Base-by-base conservation (phyloP, 1,140 invertebrate species). In the Drosophila bifasciata region DNA sequence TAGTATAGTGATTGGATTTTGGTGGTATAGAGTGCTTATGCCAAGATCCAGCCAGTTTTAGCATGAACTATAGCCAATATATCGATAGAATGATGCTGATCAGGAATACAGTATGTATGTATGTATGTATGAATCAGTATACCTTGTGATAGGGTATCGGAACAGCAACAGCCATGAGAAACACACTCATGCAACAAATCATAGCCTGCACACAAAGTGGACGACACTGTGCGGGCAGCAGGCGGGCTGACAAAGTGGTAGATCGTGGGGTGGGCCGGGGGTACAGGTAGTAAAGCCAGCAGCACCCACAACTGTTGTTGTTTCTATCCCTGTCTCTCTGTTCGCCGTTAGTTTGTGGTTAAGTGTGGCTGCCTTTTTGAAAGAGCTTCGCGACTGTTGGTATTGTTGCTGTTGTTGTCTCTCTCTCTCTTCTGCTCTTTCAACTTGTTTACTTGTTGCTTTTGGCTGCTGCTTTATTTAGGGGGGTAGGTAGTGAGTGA, bases 161-260 rank as follows among this genome's bases (percentile, higher is more conserved):
- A 13, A 36, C 25, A 69, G 66, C 49, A 36, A 51, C 28, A 70
- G 67, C 55, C 58, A 70, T 73, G 70, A 72, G 60, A 75, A 62
- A 51, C 59, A 56, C 64, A 84, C 76, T 64, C 58, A 85, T 76
- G 63, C 63, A 71, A 66, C 75, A 81, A 88, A 88, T 86, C 75
- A 86, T 77, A 88, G 75, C 61, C 76, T 69, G 60, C 70, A 61
- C 72, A 70, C 69, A 78, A 77, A 78, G 76, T 64, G 84, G 69
- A 60, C 79, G 50, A 59, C 50, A 50, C 46, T 1, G 68, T 0
- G 1, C 15, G 11, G 25, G 15, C 9, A 23, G 36, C 11, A 15
- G 44, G 21, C 25, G 2, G n/a, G 19, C 21, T 15, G 19, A 15
- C 9, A 25, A 43, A 43, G 52, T 36, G 32, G 32, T 36, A 36